phyloP scores from a whole-genome alignment of 2,797 vertebrate genomes.

The Lepilemur septentrionalis region DNA sequence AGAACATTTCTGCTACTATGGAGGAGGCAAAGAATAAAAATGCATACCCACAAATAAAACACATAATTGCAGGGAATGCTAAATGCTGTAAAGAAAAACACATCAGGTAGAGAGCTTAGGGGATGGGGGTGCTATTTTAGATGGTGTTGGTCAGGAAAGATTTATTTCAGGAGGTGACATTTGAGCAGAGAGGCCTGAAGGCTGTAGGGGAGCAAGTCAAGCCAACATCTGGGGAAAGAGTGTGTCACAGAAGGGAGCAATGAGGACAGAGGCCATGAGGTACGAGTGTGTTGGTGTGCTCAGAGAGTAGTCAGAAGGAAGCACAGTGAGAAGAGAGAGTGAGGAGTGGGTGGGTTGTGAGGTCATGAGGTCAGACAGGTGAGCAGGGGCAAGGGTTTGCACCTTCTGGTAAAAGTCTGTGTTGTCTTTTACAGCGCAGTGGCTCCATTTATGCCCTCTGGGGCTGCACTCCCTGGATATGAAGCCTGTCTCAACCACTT shows the following conservation, averaged over 20 bases:
- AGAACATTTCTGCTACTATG: background rate
- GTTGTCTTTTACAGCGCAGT: too few species aligned
- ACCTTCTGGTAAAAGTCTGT: background rate
- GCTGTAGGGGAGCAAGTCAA: background rate
- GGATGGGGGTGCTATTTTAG: background rate
- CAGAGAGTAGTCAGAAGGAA: background rate
- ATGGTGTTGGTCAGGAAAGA: background rate
- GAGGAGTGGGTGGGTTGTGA: accelerated
- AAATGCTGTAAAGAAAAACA: background rate
- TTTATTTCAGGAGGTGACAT: background rate
- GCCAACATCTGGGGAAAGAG: accelerated
- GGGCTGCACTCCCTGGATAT: background rate
- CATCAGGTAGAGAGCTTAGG: background rate
- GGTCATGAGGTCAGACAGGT: too few species aligned
- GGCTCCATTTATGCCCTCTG: background rate
- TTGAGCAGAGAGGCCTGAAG: background rate
- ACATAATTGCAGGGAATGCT: background rate
- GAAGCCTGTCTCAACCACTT: background rate
- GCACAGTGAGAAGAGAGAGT: too few species aligned
- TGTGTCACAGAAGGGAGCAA: background rate
- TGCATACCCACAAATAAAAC: background rate
- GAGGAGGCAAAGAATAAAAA: background rate
- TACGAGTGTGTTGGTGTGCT: too few species aligned
- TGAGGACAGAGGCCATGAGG: background rate
- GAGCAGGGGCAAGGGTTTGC: accelerated